Evolutionary conservation across 2,888 invertebrate genomes (phyloP).

Genomic region (Polia nebulosa): DNA sequence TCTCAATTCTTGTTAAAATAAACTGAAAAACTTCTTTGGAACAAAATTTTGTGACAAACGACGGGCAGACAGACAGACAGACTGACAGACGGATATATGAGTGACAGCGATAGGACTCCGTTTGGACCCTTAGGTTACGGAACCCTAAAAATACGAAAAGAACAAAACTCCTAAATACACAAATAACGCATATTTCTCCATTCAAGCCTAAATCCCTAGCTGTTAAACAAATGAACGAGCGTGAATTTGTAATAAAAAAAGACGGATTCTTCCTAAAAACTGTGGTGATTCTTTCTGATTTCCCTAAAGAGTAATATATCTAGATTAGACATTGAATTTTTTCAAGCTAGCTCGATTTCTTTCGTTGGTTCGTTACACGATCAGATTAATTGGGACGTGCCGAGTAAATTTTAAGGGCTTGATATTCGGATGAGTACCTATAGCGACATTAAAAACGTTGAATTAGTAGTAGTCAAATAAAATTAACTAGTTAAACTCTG

Average conservation of each 20-base stretch:
- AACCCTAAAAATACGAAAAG: neutral
- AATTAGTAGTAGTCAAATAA: neutral
- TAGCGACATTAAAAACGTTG: neutral
- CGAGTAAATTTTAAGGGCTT: slow-evolving; percentile 2
- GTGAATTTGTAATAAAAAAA: slow-evolving; percentile 33
- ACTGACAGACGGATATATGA: too few relatives aligned
- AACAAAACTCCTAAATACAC: neutral
- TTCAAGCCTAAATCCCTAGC: slow-evolving; percentile 29
- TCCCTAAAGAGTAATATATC: slow-evolving; percentile 55
- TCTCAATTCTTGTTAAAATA: too few relatives aligned
- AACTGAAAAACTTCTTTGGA: too few relatives aligned
- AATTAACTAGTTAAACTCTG: too few relatives aligned
- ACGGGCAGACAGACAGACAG: too few relatives aligned
- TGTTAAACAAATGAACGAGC: slow-evolving; percentile 38
- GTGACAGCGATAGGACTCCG: too few relatives aligned
- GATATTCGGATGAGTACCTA: neutral
- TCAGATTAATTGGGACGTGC: slow-evolving; percentile 9
- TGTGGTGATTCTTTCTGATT: slow-evolving; percentile 50
- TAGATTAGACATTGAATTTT: slow-evolving; percentile 41
- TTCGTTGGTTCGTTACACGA: slow-evolving; percentile 10
- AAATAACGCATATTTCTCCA: slow-evolving; percentile 15
- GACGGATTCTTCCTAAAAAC: slow-evolving; percentile 28
- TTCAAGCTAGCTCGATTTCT: slow-evolving; percentile 25
- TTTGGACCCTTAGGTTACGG: too few relatives aligned
- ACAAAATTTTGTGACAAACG: too few relatives aligned